phyloP scores from a whole-genome alignment of 2,888 invertebrate genomes.

The Coleophora flavipennella region DNA sequence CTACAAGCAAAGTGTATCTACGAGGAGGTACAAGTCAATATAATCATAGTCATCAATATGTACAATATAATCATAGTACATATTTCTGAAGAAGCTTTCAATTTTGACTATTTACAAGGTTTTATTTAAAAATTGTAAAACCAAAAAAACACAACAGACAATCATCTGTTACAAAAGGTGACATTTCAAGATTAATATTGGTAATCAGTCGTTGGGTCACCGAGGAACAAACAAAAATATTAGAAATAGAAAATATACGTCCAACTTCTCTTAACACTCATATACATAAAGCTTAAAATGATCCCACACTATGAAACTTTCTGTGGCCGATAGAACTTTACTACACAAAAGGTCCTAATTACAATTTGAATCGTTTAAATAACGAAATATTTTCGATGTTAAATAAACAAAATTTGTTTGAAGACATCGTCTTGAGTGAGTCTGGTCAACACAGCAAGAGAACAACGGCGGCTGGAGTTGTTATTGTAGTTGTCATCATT shows the following conservation, averaged over 20 bases:
- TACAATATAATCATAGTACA: no score
- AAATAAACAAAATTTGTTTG: conserved; percentile 59
- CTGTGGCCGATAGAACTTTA: conserved; percentile 21
- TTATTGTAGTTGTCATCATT: not conserved
- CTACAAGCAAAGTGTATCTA: no score
- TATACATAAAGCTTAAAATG: conserved; percentile 5
- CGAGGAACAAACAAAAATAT: conserved; percentile 18
- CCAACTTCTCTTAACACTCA: not conserved
- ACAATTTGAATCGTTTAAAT: conserved; percentile 67
- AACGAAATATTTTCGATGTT: conserved; percentile 66
- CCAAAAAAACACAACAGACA: conserved; percentile 25
- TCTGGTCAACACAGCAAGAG: conserved; percentile 58
- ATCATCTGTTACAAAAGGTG: conserved; percentile 47
- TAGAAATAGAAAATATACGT: not conserved
- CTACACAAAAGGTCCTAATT: conserved; percentile 60
- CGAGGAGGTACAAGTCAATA: no score
- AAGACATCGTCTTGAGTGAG: conserved; percentile 58
- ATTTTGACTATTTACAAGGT: no score
- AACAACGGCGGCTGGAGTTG: conserved; percentile 29
- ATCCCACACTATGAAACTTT: not conserved
- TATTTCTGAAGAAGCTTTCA: conserved; percentile 22
- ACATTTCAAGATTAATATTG: conserved; percentile 62
- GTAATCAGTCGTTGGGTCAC: conserved; percentile 49
- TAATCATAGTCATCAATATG: no score
- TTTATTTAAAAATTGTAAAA: no score